These are phyloP conservation scores for Puntigrus tetrazona DNA, from an alignment of 2,113 vertebrate species.

Conservation along the genomic window DNA sequence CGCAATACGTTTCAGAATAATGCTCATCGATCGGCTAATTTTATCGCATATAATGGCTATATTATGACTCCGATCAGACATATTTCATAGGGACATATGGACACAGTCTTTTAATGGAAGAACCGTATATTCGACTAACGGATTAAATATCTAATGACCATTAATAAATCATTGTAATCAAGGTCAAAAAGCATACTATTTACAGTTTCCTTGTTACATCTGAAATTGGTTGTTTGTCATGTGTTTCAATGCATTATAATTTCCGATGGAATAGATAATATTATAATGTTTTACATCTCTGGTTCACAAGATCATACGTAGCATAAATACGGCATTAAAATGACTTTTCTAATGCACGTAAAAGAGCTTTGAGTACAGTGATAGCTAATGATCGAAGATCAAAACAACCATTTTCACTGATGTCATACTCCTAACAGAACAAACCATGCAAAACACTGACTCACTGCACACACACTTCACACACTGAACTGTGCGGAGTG, in stretches of 20 bases:
- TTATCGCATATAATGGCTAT: too few species aligned
- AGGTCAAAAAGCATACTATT: background rate
- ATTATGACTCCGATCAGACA: background rate
- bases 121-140: background rate
- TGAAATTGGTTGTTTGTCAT: background rate
- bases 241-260: background rate
- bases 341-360: background rate
- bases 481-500: background rate
- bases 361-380: background rate
- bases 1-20: too few species aligned
- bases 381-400: background rate
- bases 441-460: constrained; percentile 14
- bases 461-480: background rate
- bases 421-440: background rate
- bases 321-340: background rate
- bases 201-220: background rate
- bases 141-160: too few species aligned
- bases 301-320: background rate
- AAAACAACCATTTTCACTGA: background rate
- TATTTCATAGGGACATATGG: background rate
- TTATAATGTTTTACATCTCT: background rate
- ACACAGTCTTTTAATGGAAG: background rate
- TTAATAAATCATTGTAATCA: background rate
- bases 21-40: too few species aligned
- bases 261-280: background rate